Evolutionary conservation across 2,113 vertebrate species (phyloP).

Genomic region (Fulica atra): DNA sequence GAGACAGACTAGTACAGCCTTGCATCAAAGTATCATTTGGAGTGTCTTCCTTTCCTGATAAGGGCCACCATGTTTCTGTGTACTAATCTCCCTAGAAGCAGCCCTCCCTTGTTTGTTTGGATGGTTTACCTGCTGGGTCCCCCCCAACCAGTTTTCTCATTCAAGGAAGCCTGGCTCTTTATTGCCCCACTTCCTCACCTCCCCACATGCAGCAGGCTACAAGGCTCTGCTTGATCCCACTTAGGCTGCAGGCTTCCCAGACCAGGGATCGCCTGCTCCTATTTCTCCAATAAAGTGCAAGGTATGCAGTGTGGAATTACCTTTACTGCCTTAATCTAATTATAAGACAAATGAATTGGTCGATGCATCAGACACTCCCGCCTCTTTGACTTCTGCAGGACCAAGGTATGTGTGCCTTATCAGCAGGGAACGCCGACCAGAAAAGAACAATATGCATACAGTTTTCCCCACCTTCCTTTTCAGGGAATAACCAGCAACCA

Average conservation of each 20-base stretch:
- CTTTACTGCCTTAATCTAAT: neutral
- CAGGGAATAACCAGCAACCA: constrained; percentile 37
- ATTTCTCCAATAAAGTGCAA: neutral
- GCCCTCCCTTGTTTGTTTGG: neutral
- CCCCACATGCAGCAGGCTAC: neutral
- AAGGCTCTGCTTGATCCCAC: neutral
- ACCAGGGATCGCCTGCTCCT: neutral
- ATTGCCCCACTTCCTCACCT: neutral
- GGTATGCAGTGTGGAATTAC: neutral
- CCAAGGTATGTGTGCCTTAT: neutral
- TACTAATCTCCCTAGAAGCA: neutral
- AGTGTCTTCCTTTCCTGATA: neutral
- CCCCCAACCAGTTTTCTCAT: neutral
- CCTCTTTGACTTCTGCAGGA: neutral
- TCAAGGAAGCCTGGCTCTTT: neutral
- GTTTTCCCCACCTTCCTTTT: neutral
- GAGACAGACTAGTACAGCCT: neutral
- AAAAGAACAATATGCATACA: neutral
- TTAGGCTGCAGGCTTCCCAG: neutral
- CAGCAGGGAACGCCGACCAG: neutral
- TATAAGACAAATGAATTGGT: neutral
- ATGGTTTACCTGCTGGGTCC: neutral
- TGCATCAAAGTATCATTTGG: neutral
- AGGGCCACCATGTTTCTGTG: neutral
- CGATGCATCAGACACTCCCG: neutral